Percentiles rank a stretch among this genome's conserved stretches.
Conservation (phyloP, 2,888 invertebrate genomes). For the Linyphia triangularis region DNA sequence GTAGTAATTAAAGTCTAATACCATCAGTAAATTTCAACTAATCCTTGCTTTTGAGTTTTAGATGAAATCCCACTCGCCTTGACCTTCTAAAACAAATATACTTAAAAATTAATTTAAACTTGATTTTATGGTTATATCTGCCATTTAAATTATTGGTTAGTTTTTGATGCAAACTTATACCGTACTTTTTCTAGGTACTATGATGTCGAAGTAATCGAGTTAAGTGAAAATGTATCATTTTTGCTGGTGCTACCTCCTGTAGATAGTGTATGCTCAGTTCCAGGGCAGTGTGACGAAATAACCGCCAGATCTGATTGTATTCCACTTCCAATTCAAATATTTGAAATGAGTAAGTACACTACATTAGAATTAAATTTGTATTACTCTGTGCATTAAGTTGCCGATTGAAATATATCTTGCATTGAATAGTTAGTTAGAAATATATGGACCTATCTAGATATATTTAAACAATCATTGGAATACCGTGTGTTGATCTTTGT, state of each 20-base stretch:
- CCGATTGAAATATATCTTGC: neutral
- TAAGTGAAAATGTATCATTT: conserved; percentile 93
- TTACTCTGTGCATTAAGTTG: neutral
- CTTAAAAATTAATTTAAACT: too few relatives aligned
- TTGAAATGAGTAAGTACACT: conserved; percentile 82
- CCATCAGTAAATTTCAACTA: too few relatives aligned
- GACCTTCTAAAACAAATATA: too few relatives aligned
- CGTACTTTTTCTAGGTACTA: conserved; percentile 84
- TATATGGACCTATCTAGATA: neutral
- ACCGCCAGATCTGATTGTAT: conserved; percentile 91
- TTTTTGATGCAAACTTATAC: too few relatives aligned
- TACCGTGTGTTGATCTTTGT: neutral
- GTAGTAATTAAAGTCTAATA: too few relatives aligned
- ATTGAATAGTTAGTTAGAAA: neutral
- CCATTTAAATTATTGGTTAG: too few relatives aligned
- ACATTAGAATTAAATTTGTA: neutral
- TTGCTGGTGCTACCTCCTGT: conserved; percentile 94
- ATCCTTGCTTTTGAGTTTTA: too few relatives aligned
- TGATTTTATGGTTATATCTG: too few relatives aligned
- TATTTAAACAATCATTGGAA: neutral
- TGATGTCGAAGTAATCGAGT: conserved; percentile 95
- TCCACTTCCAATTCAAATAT: conserved; percentile 92
- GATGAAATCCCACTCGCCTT: too few relatives aligned
- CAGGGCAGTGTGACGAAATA: conserved; percentile 85
- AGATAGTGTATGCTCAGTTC: conserved; percentile 93